Evolutionary conservation across 2,888 invertebrate genomes (phyloP), one percentile per base, ranked within the genome.

Genomic region (Phengaris arion): DNA sequence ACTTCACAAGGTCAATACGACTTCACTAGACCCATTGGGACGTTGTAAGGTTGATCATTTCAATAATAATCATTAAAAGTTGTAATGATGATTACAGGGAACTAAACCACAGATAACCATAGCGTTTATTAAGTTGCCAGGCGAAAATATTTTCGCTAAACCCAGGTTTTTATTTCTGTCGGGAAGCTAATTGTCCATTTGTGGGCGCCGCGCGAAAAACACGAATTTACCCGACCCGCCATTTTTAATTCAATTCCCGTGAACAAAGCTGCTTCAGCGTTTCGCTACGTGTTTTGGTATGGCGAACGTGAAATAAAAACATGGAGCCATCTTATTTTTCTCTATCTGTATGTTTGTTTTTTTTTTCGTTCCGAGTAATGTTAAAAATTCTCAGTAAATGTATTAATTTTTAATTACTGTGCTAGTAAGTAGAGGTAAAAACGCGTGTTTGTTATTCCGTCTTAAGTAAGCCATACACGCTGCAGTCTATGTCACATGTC

Each of bases 191-290:
- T 92, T 90, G 91, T 91, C 91, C 89, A 91, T 91, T 92, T 90
- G 90, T 85, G 90, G 88, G 86, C 87, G 84, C 84, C 79, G 84
- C 83, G 85, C 86, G 86, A 90, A 92, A 91, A 91, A 90, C 89
- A 89, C 85, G 87, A 84, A 86, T 88, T 85, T 83, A 54, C 35
- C 82, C 80, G 85, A 82, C 86, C 85, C 86, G 86, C 90, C 88
- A 89, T 92, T 91, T 89, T 90, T 92, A 91, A 91, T 91, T 91
- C 90, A 91, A 91, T 92, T 92, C 89, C 88, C 88, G 82, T 81
- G 86, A 85, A 89, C 89, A 88, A 90, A 89, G 89, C 89, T 87
- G 85, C 84, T 85, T 69, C 77, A 79, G 81, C 81, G 79, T 89
- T 89, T 90, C 79, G 81, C 81, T 83, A 80, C 80, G 81, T 81